These are phyloP conservation scores for Plectrocnemia conspersa DNA, from an alignment of 1,140 invertebrate genomes.

Conservation along the genomic window DNA sequence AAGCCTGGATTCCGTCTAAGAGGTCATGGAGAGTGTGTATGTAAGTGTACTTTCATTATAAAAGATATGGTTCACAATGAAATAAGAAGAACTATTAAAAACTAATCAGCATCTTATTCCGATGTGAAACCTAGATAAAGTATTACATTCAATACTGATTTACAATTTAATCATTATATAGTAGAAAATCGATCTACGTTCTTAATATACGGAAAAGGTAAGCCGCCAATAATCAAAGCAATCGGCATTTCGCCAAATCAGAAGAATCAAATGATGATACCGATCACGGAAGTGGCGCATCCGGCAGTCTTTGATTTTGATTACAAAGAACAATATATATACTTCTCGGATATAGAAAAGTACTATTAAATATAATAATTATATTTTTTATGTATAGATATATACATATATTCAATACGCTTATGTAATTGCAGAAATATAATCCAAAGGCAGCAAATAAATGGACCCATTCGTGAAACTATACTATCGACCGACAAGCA, in stretches of 20 bases:
- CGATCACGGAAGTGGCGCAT: constrained; percentile 58
- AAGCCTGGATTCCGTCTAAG: constrained; percentile 60
- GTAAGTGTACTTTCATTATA: constrained; percentile 45
- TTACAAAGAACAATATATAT: constrained; percentile 58
- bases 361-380: constrained; percentile 31
- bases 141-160: too few relatives aligned
- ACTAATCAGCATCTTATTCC: neutral
- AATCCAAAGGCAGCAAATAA: constrained; percentile 74
- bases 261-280: constrained; percentile 52
- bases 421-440: constrained; percentile 43
- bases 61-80: neutral
- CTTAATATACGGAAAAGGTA: constrained; percentile 59
- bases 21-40: constrained; percentile 55
- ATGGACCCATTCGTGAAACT: constrained; percentile 60
- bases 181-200: constrained; percentile 52
- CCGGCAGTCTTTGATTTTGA: constrained; percentile 68
- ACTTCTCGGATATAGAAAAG: constrained; percentile 63
- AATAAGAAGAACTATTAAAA: constrained; percentile 11
- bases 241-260: constrained; percentile 44
- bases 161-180: too few relatives aligned
- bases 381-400: neutral
- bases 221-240: constrained; percentile 61
- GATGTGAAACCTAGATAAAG: too few relatives aligned
- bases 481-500: constrained; percentile 55
- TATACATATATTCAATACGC: neutral